Evolutionary conservation across 2,888 invertebrate species (phyloP).

Genomic region (Calameuta idolon): DNA sequence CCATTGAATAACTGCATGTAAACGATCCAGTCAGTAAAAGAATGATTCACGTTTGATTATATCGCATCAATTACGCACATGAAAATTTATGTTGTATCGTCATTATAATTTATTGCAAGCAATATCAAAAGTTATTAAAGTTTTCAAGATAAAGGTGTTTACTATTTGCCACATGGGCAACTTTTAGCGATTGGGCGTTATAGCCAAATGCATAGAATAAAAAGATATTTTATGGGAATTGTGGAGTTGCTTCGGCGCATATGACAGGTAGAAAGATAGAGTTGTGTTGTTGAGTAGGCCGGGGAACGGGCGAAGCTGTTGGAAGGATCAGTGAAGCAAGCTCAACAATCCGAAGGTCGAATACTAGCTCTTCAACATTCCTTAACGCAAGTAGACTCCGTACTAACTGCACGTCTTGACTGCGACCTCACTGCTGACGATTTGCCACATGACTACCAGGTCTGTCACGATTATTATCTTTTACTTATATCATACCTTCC

Average conservation of each 20-base stretch:
- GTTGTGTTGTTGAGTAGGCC: constrained; percentile 68
- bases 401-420: constrained; percentile 78
- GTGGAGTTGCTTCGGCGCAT: neutral
- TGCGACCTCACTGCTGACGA: constrained; percentile 84
- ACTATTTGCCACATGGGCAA: neutral
- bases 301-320: constrained; percentile 73
- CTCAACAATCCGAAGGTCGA: constrained; percentile 81
- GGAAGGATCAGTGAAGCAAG: constrained; percentile 80
- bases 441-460: constrained; percentile 81
- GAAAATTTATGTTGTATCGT: neutral
- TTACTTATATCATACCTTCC: neutral
- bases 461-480: constrained; percentile 52
- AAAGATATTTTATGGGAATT: neutral
- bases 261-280: constrained; percentile 13
- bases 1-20: constrained; percentile 1
- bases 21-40: neutral
- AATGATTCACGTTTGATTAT: neutral
- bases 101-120: neutral
- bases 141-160: neutral
- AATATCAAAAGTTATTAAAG: neutral
- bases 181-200: neutral
- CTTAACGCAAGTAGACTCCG: constrained; percentile 76
- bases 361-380: constrained; percentile 81
- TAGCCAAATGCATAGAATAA: neutral
- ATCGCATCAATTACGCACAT: neutral